A percentile compares a stretch with the other conserved stretches of the same genome.
phyloP scores from a whole-genome alignment of 1,140 invertebrate species.

The Gryllus bimaculatus region DNA sequence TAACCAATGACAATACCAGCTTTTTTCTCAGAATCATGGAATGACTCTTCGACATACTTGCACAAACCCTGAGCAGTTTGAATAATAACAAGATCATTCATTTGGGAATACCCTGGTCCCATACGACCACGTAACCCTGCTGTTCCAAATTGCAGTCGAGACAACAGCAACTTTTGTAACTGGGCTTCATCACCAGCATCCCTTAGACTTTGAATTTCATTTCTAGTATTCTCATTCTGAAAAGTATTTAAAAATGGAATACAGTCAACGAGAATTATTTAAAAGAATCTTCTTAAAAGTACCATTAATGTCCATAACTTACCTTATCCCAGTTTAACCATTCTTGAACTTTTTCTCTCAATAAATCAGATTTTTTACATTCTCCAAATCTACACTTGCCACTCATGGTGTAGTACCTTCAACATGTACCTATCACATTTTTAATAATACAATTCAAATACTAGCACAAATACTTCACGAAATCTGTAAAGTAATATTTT shows the following conservation, averaged over 20 bases:
- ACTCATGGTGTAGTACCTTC: background rate
- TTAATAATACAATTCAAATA: too few relatives aligned
- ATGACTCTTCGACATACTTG: slow-evolving; percentile 57
- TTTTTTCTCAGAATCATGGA: slow-evolving; percentile 36
- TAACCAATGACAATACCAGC: slow-evolving; percentile 84
- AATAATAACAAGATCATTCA: slow-evolving; percentile 97
- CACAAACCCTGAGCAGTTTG: slow-evolving; percentile 91
- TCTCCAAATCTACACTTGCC: too few relatives aligned
- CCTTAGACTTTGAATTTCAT: slow-evolving; percentile 44
- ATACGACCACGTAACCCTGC: slow-evolving; percentile 85
- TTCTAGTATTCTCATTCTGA: slow-evolving; percentile 40
- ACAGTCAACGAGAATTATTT: background rate
- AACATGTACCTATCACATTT: too few relatives aligned
- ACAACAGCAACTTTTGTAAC: slow-evolving; percentile 48
- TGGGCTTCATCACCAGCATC: slow-evolving; percentile 38
- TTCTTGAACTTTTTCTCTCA: background rate
- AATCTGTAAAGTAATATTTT: too few relatives aligned
- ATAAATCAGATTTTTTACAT: background rate
- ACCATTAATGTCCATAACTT: background rate
- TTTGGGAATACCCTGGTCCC: slow-evolving; percentile 82
- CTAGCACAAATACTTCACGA: too few relatives aligned
- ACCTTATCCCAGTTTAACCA: slow-evolving; percentile 10
- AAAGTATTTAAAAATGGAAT: slow-evolving; percentile 8
- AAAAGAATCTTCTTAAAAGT: background rate
- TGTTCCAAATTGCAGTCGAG: slow-evolving; percentile 75